Base-by-base conservation (phyloP, 2,888 invertebrate genomes). In the Euproctis similis region DNA sequence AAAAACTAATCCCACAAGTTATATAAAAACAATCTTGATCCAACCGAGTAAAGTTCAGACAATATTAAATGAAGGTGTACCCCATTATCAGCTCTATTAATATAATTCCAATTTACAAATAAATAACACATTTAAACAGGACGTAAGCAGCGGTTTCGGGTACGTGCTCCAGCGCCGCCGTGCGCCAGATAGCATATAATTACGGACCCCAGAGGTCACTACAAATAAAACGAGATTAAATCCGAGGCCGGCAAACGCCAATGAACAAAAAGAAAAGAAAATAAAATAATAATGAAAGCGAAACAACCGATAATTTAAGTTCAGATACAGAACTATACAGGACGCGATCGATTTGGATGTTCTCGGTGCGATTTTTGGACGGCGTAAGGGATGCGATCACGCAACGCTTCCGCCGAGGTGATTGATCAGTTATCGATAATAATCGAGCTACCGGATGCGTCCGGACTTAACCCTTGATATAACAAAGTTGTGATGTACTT, bases 11-110 rank as follows among this genome's bases (percentile, higher is more conserved):
- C 54, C 40, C 51, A 66, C 61, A 75, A 76, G 78, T 78, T 72
- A 74, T 72, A 70, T 53, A 23, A 4, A 54, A 65, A 74, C 76
- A 71, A 71, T 69, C 69, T 64, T 62, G 73, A 78, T 73, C 71
- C 68, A 59, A 61, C 60, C 54, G 60, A 59, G 68, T 75, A 74
- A 72, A n/a, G n/a, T n/a, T n/a, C n/a, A n/a, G n/a, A n/a, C 75
- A 60, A 75, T 76, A 82, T 78, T 80, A 82, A 82, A 82, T 80
- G 81, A 77, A 72, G 80, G 81, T 74, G 72, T 69, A 72, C 65
- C 73, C 66, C 53, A 41, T 59, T 65, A 66, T 64, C 53, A 55
- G 34, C 59, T 71, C 76, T 82, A 81, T 82, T 82, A 82, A 81
- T 80, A 66, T 77, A 71, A 72, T 72, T 66, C 67, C 71, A 58